phyloP scores from a whole-genome alignment of 2,888 invertebrate genomes.

The Ornithoptera alexandrae region DNA sequence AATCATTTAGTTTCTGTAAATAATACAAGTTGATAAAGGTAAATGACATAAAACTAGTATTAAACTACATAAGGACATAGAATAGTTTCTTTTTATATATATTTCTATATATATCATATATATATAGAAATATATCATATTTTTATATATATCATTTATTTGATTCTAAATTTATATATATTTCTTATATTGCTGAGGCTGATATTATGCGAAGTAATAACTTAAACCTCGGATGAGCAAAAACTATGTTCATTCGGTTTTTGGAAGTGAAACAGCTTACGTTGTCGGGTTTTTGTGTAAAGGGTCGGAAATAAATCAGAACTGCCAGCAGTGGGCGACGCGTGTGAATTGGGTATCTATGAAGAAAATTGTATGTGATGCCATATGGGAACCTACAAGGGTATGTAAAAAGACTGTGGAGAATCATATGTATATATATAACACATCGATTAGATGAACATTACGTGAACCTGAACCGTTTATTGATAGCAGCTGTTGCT shows the following conservation, averaged over 20 bases:
- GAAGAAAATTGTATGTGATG: conserved; percentile 19
- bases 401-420: background rate
- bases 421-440: background rate
- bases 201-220: conserved; percentile 1
- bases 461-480: too few relatives aligned
- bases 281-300: conserved; percentile 54
- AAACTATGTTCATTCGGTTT: conserved; percentile 43
- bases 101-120: too few relatives aligned
- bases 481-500: too few relatives aligned
- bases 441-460: background rate
- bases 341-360: conserved; percentile 30
- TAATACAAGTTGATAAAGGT: too few relatives aligned
- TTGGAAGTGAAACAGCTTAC: conserved; percentile 52
- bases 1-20: too few relatives aligned
- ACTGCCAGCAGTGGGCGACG: conserved; percentile 43
- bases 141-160: conserved; percentile 1
- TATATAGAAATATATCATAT: too few relatives aligned
- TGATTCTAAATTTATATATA: background rate
- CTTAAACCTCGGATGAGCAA: conserved; percentile 31
- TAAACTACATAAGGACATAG: too few relatives aligned
- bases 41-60: too few relatives aligned
- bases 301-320: conserved; percentile 58
- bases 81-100: background rate
- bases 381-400: background rate
- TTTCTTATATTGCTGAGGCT: background rate